Evolutionary conservation across 2,888 invertebrate genomes (phyloP).

Genomic region (Teinopalpus imperialis): DNA sequence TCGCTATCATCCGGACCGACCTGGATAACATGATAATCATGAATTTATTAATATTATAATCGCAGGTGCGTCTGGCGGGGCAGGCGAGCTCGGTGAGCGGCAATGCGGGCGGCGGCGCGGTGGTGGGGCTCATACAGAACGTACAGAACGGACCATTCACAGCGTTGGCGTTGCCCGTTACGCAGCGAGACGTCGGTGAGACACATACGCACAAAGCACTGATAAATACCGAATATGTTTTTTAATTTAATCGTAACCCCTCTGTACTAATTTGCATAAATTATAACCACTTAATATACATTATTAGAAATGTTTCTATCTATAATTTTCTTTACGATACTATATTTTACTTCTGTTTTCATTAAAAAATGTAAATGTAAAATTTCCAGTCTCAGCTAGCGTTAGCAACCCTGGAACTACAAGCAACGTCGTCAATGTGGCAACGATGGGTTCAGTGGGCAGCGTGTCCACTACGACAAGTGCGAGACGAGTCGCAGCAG

Average conservation of each 20-base stretch:
- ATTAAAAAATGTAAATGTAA: no score
- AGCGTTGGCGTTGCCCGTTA: slow-evolving; percentile 51
- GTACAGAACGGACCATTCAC: slow-evolving; percentile 71
- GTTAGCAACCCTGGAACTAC: slow-evolving; percentile 25
- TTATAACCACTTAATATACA: no score
- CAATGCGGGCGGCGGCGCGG: slow-evolving; percentile 37
- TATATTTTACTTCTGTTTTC: no score
- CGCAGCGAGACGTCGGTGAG: slow-evolving; percentile 39
- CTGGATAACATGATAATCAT: no score
- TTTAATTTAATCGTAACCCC: no score
- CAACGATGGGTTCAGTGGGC: slow-evolving; percentile 29
- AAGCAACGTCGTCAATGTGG: slow-evolving; percentile 30
- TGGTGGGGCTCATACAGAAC: slow-evolving; percentile 61
- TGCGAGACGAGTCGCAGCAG: slow-evolving; percentile 39
- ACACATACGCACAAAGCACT: neutral
- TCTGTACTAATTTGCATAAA: no score
- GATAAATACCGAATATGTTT: no score
- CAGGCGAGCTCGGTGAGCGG: slow-evolving; percentile 47
- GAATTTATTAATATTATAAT: neutral
- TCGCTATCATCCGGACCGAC: no score
- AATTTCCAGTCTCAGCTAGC: slow-evolving; percentile 31
- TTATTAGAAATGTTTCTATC: no score
- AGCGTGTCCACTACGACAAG: slow-evolving; percentile 31
- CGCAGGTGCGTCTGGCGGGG: slow-evolving; percentile 64
- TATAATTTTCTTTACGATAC: no score